These are phyloP conservation scores for Nipponacmea schrenckii DNA, from an alignment of 2,888 invertebrate genomes.

Conservation along the genomic window DNA sequence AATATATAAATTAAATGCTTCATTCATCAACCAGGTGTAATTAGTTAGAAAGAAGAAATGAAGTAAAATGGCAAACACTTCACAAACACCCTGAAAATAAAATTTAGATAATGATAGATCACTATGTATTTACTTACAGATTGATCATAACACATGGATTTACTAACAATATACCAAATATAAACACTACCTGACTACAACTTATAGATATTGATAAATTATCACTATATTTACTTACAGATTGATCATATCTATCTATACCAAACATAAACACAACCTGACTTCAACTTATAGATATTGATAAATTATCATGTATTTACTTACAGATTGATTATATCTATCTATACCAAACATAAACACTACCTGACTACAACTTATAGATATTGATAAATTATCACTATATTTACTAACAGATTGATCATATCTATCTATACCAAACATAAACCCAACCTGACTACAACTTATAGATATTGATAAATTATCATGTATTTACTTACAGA, in stretches of 20 bases:
- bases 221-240: conserved; percentile 62
- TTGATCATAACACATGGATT: conserved; percentile 47
- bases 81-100: conserved; percentile 59
- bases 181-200: conserved; percentile 62
- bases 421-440: conserved; percentile 64
- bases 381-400: conserved; percentile 66
- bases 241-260: conserved; percentile 56
- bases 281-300: conserved; percentile 60
- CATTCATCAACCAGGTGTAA: conserved; percentile 69
- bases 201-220: conserved; percentile 64
- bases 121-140: conserved; percentile 36
- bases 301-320: conserved; percentile 65
- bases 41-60: conserved; percentile 67
- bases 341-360: conserved; percentile 66
- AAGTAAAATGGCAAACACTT: conserved; percentile 61
- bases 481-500: conserved; percentile 62
- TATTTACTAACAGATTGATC: conserved; percentile 53
- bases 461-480: conserved; percentile 65
- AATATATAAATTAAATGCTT: conserved; percentile 68
- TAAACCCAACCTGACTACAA: conserved; percentile 62
- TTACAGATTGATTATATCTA: conserved; percentile 53
- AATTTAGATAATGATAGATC: background rate
- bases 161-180: conserved; percentile 68
- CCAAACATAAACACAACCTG: conserved; percentile 66
- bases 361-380: conserved; percentile 62